Evolutionary conservation across 2,113 vertebrate genomes (phyloP).

Genomic region (Ictidomys tridecemlineatus): DNA sequence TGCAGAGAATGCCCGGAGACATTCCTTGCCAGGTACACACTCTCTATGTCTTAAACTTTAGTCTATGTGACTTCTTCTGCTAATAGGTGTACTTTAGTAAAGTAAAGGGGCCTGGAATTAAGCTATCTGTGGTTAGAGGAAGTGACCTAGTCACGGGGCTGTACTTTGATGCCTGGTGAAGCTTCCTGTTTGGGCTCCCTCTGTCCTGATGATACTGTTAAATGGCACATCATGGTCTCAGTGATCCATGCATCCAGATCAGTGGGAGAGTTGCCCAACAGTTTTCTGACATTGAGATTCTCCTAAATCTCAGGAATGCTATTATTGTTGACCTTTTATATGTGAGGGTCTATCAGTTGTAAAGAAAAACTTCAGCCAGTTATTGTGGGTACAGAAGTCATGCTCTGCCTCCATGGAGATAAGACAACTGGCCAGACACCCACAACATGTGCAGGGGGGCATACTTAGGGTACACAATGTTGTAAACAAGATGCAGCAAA

Average conservation of each 20-base stretch:
- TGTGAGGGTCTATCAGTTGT: accelerated
- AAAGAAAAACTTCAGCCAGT: neutral
- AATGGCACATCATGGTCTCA: neutral
- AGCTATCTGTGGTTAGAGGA: neutral
- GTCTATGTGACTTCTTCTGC: neutral
- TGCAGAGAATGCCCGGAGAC: neutral
- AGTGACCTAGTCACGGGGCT: accelerated
- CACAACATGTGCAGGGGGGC: neutral
- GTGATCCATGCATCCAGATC: too few relatives aligned
- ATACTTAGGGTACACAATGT: too few relatives aligned
- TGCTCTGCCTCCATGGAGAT: neutral
- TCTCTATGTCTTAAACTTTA: neutral
- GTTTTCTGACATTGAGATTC: neutral
- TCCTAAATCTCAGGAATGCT: accelerated
- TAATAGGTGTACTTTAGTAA: too few relatives aligned
- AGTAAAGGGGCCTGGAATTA: neutral
- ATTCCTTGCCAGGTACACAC: neutral
- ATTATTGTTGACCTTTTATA: neutral
- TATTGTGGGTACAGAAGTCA: accelerated
- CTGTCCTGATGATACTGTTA: neutral
- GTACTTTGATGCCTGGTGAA: accelerated
- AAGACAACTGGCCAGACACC: neutral
- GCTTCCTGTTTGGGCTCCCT: neutral
- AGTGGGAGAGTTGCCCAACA: neutral
- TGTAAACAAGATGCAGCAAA: neutral